phyloP scores from a whole-genome alignment of 2,797 vertebrate species.

The Parambassis ranga region DNA sequence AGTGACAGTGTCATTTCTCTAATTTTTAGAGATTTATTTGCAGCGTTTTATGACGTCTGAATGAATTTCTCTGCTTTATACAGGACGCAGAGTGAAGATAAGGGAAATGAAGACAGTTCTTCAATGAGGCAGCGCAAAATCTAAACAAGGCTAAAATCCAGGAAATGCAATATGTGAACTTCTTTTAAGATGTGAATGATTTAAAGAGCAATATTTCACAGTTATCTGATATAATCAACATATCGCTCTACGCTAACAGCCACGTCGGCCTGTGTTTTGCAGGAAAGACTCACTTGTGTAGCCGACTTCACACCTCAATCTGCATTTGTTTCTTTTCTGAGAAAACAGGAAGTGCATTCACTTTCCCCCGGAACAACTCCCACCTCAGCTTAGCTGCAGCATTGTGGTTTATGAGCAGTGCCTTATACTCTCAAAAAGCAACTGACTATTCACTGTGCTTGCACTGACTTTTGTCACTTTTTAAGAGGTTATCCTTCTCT shows the following conservation, averaged over 20 bases:
- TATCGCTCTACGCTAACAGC: no score
- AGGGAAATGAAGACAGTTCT: constrained; percentile 55
- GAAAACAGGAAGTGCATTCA: background rate
- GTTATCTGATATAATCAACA: no score
- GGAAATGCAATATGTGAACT: no score
- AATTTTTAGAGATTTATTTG: background rate
- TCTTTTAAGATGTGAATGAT: constrained; percentile 10
- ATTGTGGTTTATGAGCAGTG: constrained; percentile 41
- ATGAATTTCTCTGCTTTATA: background rate
- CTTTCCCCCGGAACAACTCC: background rate
- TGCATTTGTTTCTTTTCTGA: background rate
- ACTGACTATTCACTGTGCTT: constrained; percentile 1
- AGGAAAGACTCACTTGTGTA: no score
- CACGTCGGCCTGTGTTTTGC: no score
- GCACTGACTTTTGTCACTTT: background rate
- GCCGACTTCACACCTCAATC: background rate
- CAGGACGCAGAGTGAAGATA: constrained; percentile 79
- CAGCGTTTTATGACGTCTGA: background rate
- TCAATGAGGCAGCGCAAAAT: constrained; percentile 76
- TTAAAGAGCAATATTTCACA: constrained; percentile 29
- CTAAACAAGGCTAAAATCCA: constrained; percentile 19
- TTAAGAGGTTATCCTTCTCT: background rate
- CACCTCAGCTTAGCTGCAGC: background rate
- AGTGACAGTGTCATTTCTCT: constrained; percentile 47
- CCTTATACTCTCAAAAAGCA: constrained; percentile 49